A percentile compares a stretch with the other conserved stretches of the same genome.
Evolutionary conservation across 2,797 vertebrate genomes (phyloP).

Genomic region (Orestias chungarensis): DNA sequence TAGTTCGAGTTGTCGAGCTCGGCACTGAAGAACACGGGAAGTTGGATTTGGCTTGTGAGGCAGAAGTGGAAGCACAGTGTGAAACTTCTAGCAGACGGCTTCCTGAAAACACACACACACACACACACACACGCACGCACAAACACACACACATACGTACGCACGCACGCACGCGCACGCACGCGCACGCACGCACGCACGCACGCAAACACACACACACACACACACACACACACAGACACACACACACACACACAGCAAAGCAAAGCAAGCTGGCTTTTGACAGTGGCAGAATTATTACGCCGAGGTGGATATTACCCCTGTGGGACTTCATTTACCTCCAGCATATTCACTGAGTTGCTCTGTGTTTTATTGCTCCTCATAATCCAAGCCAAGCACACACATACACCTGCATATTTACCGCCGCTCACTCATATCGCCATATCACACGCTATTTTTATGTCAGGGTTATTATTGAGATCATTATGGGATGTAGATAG

Average conservation of each 20-base stretch:
- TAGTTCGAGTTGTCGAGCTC: conserved; percentile 70
- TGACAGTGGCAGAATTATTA: conserved; percentile 84
- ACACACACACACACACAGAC: conserved; percentile 25
- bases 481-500: conserved; percentile 79
- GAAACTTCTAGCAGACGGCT: conserved; percentile 48
- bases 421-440: conserved; percentile 57
- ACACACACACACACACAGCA: conserved; percentile 30
- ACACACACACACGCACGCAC: conserved; percentile 30
- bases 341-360: conserved; percentile 83
- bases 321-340: conserved; percentile 85
- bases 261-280: conserved; percentile 73
- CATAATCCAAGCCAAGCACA: conserved; percentile 77
- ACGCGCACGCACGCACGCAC: too few species aligned
- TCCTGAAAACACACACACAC: conserved; percentile 29
- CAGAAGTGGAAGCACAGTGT: conserved; percentile 28
- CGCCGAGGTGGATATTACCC: conserved; percentile 81
- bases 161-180: too few species aligned
- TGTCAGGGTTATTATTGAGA: conserved; percentile 82
- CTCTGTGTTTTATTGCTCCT: conserved; percentile 82
- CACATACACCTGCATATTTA: conserved; percentile 42
- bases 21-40: conserved; percentile 61
- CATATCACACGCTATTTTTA: conserved; percentile 77
- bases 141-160: too few species aligned
- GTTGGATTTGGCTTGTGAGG: conserved; percentile 46
- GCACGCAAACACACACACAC: conserved; percentile 27